Base-by-base conservation (phyloP, 2,888 invertebrate genomes). In the Ecliptopera silaceata region DNA sequence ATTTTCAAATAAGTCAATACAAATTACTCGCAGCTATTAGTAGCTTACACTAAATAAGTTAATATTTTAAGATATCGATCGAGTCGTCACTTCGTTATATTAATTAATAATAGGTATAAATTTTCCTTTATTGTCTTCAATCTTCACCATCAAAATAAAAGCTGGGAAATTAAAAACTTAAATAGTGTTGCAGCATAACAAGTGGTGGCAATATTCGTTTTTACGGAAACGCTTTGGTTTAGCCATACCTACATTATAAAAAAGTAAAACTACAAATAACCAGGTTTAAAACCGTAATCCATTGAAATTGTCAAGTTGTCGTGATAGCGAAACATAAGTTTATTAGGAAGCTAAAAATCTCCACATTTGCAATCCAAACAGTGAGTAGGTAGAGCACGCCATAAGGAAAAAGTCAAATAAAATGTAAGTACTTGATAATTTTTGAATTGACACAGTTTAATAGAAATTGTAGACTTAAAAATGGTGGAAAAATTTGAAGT, bases 71-170 rank as follows among this genome's bases (percentile, higher is more conserved):
- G 82, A 82, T 83, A 86, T 87, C 84, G 77, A 80, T 85, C 82
- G 80, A 82, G 79, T 82, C 80, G 79, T 80, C 79, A 77, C 76
- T 78, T 86, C 80, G 84, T 86, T 80, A 84, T 79, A 84, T 80
- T 87, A 76, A 82, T 83, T 84, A 83, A 84, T 87, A 78, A 80
- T 88, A 89, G 79, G 86, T 90, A 89, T 86, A 86, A 87, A 84
- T 89, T 83, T 90, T 87, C 86, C 85, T 87, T 86, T 91, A 91
- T 91, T 91, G 90, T 91, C 90, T 89, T 90, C 81, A 84, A 86
- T 83, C 81, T 87, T 83, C 81, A 86, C 78, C 78, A 82, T 83
- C 79, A 70, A 82, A 83, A 86, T 39, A 82, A 79, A 86, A 86
- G 82, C 80, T 77, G 80, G 84, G 80, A 60, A 69, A 63, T 57